Conservation (phyloP, 1,140 invertebrate species). For the Sinonovacula constricta region DNA sequence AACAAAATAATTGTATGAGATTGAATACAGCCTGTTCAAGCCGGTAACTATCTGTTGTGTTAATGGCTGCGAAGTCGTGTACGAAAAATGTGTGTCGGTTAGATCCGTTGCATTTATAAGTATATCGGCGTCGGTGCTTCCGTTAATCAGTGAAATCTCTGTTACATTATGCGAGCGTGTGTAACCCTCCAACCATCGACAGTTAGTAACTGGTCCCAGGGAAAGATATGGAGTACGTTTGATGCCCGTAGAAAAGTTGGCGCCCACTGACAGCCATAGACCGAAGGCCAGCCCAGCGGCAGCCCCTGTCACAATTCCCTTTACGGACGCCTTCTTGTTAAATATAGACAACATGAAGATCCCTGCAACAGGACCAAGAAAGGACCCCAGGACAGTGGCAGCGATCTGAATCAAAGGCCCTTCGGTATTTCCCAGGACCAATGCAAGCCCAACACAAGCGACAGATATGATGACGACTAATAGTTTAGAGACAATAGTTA, state of each 20-base stretch:
- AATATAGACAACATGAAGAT: conserved; percentile 32
- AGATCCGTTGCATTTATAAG: too few relatives aligned
- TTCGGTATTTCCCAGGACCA: neutral
- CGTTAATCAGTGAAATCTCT: too few relatives aligned
- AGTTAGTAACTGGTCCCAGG: conserved; percentile 28
- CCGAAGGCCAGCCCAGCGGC: neutral
- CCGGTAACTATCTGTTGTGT: too few relatives aligned
- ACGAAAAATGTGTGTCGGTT: too few relatives aligned
- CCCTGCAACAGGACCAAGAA: conserved; percentile 7
- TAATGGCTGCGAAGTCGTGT: too few relatives aligned
- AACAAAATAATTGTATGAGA: too few relatives aligned
- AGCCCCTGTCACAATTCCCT: neutral
- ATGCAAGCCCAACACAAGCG: neutral
- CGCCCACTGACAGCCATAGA: conserved; percentile 22
- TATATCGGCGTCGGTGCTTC: too few relatives aligned
- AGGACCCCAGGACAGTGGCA: conserved; percentile 3
- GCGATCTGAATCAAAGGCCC: conserved; percentile 23
- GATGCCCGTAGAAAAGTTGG: conserved; percentile 7
- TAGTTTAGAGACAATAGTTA: conserved; percentile 12
- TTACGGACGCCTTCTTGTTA: neutral
- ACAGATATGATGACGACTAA: neutral
- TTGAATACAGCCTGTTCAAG: too few relatives aligned
- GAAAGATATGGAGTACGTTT: conserved; percentile 5
- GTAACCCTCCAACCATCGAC: too few relatives aligned
- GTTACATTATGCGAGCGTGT: too few relatives aligned